phyloP scores from a whole-genome alignment of 2,888 invertebrate species.

The Callimorpha dominula region DNA sequence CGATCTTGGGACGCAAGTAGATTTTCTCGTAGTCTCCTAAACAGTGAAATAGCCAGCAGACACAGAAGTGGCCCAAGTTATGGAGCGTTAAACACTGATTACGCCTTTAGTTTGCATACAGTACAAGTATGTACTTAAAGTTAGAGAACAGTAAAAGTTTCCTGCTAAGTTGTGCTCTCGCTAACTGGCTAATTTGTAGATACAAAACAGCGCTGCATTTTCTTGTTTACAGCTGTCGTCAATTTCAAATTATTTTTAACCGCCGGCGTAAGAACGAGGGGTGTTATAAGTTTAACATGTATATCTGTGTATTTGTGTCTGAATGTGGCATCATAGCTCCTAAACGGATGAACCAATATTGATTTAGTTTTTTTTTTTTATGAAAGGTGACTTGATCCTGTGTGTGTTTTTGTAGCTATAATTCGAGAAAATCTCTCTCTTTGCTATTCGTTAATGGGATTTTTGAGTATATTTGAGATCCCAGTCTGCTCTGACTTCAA shows the following conservation, averaged over 20 bases:
- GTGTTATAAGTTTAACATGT: too few species aligned
- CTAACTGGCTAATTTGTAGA: constrained; percentile 13
- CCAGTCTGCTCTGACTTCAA: too few species aligned
- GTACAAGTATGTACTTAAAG: constrained; percentile 38
- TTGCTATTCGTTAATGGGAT: too few species aligned
- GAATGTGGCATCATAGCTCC: too few species aligned
- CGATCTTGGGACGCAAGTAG: constrained; percentile 25
- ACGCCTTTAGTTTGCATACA: constrained; percentile 56
- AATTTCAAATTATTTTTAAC: neutral
- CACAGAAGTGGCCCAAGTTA: constrained; percentile 52
- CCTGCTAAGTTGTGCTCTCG: constrained; percentile 33
- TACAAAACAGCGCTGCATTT: neutral
- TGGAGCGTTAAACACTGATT: constrained; percentile 61
- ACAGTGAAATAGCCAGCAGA: constrained; percentile 39
- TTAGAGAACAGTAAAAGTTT: constrained; percentile 39
- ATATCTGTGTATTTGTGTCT: too few species aligned
- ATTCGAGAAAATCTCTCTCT: too few species aligned
- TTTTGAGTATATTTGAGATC: too few species aligned
- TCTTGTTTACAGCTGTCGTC: neutral
- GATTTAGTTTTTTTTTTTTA: too few species aligned
- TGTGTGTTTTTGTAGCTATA: too few species aligned
- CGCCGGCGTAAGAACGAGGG: too few species aligned
- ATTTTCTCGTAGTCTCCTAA: constrained; percentile 39
- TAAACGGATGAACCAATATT: too few species aligned
- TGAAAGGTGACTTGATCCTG: too few species aligned